These are phyloP conservation scores for Apodemus speciosus DNA, from an alignment of 2,113 vertebrate genomes.

Conservation along the genomic window DNA sequence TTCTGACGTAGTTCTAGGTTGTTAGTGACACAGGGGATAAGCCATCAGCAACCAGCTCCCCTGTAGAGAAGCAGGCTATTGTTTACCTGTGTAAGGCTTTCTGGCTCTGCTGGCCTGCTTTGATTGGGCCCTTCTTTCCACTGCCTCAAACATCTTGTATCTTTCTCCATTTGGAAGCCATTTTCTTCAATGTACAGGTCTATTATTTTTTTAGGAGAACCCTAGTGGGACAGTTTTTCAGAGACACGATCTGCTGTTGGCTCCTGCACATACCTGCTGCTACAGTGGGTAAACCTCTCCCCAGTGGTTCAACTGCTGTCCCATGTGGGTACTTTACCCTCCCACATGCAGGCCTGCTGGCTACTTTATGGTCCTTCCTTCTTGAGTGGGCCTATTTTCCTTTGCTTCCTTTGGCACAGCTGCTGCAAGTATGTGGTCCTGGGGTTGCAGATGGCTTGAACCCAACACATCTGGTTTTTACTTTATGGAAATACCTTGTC, in stretches of 20 bases:
- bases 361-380: background rate
- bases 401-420: too few species aligned
- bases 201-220: background rate
- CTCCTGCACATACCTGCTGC: background rate
- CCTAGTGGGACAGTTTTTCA: background rate
- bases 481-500: background rate
- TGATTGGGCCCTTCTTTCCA: background rate
- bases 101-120: background rate
- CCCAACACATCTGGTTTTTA: background rate
- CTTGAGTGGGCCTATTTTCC: too few species aligned
- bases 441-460: background rate
- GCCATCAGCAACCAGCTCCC: background rate
- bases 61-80: background rate
- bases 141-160: background rate
- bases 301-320: background rate
- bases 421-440: background rate
- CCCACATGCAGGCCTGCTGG: background rate
- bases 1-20: background rate
- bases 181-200: background rate
- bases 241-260: background rate
- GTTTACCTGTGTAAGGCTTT: background rate
- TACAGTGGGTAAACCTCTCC: background rate
- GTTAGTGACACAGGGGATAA: background rate
- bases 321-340: too few species aligned
- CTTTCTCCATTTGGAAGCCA: background rate